Conservation (phyloP, 2,888 invertebrate genomes). For the Lepidonotus clava region DNA sequence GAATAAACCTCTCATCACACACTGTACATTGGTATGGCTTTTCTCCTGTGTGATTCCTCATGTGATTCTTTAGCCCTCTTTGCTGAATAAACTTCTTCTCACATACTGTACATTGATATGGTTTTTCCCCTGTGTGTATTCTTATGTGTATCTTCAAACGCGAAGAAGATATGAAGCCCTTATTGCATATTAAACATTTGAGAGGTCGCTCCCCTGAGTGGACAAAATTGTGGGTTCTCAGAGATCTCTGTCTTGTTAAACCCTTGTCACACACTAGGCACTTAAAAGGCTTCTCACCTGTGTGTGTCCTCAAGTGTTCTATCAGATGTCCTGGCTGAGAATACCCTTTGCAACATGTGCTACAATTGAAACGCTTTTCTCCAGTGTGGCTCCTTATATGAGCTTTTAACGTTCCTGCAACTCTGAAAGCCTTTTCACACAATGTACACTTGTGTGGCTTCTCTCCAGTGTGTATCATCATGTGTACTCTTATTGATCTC, state of each 20-base stretch:
- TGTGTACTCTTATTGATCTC: neutral
- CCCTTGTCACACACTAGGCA: neutral
- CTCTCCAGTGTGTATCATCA: neutral
- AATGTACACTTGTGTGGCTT: neutral
- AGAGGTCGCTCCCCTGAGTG: no score
- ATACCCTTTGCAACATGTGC: neutral
- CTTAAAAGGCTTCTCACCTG: neutral
- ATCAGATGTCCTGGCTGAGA: neutral
- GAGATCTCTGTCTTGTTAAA: neutral
- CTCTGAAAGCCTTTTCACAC: neutral
- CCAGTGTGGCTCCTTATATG: neutral
- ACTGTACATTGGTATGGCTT: neutral
- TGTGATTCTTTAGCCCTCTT: neutral
- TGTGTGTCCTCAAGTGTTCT: neutral
- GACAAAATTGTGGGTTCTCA: neutral
- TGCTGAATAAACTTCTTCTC: neutral
- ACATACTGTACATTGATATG: neutral
- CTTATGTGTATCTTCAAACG: neutral
- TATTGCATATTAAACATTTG: no score
- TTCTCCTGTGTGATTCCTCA: neutral
- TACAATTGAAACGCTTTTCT: neutral
- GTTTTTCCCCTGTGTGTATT: neutral
- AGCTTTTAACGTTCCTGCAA: neutral
- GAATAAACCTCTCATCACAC: neutral
- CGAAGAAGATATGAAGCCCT: no score